Evolutionary conservation across 2,888 invertebrate genomes (phyloP).

Genomic region (Drosophila borealis): DNA sequence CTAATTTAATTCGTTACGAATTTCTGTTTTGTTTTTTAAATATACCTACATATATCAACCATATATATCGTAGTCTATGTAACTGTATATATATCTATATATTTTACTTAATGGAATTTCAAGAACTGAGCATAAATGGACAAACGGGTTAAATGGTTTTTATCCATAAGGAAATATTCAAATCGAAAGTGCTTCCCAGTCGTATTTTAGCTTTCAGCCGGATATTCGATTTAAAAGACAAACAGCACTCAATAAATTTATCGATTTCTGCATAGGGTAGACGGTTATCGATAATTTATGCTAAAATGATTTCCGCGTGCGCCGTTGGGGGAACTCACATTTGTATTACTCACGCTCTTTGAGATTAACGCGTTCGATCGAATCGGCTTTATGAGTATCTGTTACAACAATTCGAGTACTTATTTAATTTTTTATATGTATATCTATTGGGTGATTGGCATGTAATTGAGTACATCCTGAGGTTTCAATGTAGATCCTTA

Average conservation of each 20-base stretch:
- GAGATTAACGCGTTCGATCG: too few species aligned
- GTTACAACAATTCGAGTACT: too few species aligned
- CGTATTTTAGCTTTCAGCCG: background rate
- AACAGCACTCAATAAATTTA: too few species aligned
- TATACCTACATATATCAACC: slow-evolving; percentile 9
- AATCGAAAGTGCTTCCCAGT: background rate
- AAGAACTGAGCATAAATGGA: too few species aligned
- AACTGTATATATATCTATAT: background rate
- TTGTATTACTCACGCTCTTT: too few species aligned
- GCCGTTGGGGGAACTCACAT: too few species aligned
- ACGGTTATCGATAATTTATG: too few species aligned
- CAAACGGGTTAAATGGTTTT: background rate
- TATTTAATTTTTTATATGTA: background rate
- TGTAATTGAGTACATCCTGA: background rate
- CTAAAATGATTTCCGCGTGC: too few species aligned
- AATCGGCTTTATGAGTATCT: too few species aligned
- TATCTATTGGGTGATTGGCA: background rate
- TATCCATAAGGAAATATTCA: background rate
- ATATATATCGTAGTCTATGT: background rate
- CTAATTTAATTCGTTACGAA: slow-evolving; percentile 17
- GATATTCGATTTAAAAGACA: too few species aligned
- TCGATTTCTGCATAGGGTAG: too few species aligned
- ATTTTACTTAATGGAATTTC: background rate
- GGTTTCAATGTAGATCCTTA: background rate
- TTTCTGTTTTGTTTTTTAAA: slow-evolving; percentile 17